These are phyloP conservation scores for Sakesphorus luctuosus DNA, from an alignment of 2,113 vertebrate genomes.

Conservation along the genomic window DNA sequence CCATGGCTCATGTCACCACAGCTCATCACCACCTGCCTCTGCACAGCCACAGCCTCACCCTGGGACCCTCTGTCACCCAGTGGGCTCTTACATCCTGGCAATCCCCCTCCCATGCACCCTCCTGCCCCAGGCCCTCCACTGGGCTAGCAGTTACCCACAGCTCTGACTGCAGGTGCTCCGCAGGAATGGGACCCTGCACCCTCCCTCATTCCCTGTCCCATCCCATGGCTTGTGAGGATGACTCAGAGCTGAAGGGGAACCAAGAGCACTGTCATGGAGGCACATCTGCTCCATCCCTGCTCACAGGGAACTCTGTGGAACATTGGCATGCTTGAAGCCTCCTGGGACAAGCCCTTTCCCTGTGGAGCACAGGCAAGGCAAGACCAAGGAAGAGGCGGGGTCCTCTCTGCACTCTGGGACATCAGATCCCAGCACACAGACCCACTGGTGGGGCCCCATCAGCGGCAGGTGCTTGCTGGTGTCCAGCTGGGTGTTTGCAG, in stretches of 20 bases:
- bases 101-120: accelerated
- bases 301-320: accelerated
- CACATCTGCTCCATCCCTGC: not conserved
- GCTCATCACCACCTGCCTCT: not conserved
- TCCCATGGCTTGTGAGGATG: not conserved
- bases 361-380: accelerated
- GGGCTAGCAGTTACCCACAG: accelerated
- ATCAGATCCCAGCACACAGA: accelerated
- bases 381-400: accelerated
- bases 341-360: not conserved
- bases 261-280: not conserved
- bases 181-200: not conserved
- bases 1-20: accelerated
- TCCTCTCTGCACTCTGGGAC: accelerated
- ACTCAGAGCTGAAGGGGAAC: conserved; percentile 47
- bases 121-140: not conserved
- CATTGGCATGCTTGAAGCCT: accelerated
- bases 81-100: accelerated
- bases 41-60: accelerated
- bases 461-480: not conserved
- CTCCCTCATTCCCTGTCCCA: not conserved
- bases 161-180: not conserved
- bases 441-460: accelerated
- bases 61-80: accelerated
- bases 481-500: not conserved